Base-by-base conservation (phyloP, 2,888 invertebrate species). In the Noctua fimbriata region DNA sequence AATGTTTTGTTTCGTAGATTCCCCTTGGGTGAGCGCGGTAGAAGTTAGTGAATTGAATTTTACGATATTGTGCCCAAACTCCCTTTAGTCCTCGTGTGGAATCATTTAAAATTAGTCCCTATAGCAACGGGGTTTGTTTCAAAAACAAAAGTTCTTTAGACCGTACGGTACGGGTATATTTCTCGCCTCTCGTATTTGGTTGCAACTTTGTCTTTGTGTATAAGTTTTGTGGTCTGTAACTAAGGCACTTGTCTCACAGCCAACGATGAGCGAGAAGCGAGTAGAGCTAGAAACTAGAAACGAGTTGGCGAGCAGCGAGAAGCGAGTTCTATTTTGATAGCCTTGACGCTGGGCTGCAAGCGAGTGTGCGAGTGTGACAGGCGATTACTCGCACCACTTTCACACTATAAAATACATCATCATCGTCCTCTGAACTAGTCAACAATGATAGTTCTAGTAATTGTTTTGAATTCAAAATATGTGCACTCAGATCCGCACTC, bases 11-110 rank as follows among this genome's bases (percentile, higher is more conserved):
- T 89, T 79, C 73, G 77, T 73, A 78, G 76, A 85, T 84, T 81
- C 88, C 88, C 88, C 87, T 12, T 65, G 89, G 81, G 88, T 69
- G 44, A 69, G 65, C 73, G 76, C 73, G 74, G 81, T 78, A 55
- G 80, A 90, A 90, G 88, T 91, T 91, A 78, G 85, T 76, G 88
- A 89, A 91, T 91, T 91, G 90, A 91, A 91, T 91, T 91, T 91
- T 91, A 91, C 90, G 91, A 89, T 89, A 88, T 88, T 85, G 81
- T 85, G 44, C 73, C 85, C 86, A 84, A 88, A 88, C 79, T 85
- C 84, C 83, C 83, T 75, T 79, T 71, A 80, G 79, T 84, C 71
- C 73, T 79, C 83, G 80, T 81, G 79, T 73, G 83, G 84, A 78
- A 85, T 85, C 83, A 83, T 88, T 89, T 87, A 81, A 85, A 90